These are phyloP conservation scores for Cathartes aura DNA, from an alignment of 2,113 vertebrate species.

Conservation along the genomic window DNA sequence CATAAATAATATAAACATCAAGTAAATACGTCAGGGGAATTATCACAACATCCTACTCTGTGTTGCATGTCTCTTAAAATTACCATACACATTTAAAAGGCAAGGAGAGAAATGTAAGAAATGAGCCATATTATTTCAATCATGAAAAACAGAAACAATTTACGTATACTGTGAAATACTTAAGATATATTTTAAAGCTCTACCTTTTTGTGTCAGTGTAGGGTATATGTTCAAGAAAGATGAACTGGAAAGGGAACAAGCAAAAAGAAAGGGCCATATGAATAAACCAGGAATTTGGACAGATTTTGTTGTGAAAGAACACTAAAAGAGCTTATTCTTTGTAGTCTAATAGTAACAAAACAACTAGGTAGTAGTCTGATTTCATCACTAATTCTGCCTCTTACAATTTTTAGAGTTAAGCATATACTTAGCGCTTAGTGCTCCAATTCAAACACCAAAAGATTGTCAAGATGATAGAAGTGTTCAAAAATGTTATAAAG, in stretches of 20 bases:
- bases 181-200: background rate
- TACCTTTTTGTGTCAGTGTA: background rate
- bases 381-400: background rate
- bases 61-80: background rate
- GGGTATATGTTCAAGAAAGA: background rate
- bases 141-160: background rate
- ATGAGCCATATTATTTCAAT: background rate
- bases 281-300: background rate
- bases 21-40: background rate
- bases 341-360: background rate
- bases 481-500: background rate
- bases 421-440: background rate
- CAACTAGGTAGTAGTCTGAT: background rate
- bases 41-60: background rate
- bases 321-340: background rate
- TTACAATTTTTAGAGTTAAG: background rate
- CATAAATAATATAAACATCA: constrained; percentile 1
- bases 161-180: background rate
- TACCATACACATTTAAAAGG: background rate
- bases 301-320: background rate
- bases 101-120: background rate
- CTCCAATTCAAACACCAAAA: background rate
- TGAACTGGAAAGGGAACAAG: background rate
- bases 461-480: background rate
- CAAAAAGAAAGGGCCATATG: background rate